Evolutionary conservation across 2,113 vertebrate genomes (phyloP).

Genomic region (Tor tambroides): DNA sequence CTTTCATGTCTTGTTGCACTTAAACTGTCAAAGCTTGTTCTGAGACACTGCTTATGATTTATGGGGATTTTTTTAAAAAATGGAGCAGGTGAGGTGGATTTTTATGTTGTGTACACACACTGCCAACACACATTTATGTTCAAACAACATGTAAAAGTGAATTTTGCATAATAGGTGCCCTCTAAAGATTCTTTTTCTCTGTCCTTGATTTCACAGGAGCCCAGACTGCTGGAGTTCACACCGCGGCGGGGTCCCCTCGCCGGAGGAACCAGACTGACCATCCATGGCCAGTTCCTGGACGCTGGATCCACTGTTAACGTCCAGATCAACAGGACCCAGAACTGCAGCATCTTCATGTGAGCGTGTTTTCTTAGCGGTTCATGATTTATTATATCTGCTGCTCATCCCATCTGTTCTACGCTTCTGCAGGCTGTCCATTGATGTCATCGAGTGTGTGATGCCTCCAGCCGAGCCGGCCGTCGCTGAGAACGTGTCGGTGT

Average conservation of each 20-base stretch:
- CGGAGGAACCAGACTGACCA: constrained; percentile 89
- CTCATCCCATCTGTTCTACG: not conserved
- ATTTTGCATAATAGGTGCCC: too few species aligned
- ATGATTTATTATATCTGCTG: not conserved
- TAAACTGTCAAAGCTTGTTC: too few species aligned
- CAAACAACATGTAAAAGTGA: too few species aligned
- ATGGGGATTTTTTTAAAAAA: too few species aligned
- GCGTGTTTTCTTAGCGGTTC: constrained; percentile 36
- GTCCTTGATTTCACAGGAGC: constrained; percentile 73
- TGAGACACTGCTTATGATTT: too few species aligned
- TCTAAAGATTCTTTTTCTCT: not conserved
- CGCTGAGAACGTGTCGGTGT: constrained; percentile 75
- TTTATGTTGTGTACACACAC: too few species aligned
- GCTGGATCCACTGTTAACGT: constrained; percentile 84
- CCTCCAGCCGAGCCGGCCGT: constrained; percentile 62
- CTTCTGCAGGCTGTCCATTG: constrained; percentile 75
- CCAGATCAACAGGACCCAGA: constrained; percentile 83
- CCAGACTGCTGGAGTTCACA: constrained; percentile 78
- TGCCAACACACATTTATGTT: too few species aligned
- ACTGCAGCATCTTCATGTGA: constrained; percentile 85
- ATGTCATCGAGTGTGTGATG: constrained; percentile 85
- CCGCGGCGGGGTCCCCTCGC: constrained; percentile 84
- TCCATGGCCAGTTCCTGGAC: constrained; percentile 83
- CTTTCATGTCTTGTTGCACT: too few species aligned
- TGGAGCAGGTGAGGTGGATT: too few species aligned